A percentile compares a stretch with the other conserved stretches of the same genome.
phyloP scores from a whole-genome alignment of 1,140 invertebrate genomes.

The Drosophila insularis region DNA sequence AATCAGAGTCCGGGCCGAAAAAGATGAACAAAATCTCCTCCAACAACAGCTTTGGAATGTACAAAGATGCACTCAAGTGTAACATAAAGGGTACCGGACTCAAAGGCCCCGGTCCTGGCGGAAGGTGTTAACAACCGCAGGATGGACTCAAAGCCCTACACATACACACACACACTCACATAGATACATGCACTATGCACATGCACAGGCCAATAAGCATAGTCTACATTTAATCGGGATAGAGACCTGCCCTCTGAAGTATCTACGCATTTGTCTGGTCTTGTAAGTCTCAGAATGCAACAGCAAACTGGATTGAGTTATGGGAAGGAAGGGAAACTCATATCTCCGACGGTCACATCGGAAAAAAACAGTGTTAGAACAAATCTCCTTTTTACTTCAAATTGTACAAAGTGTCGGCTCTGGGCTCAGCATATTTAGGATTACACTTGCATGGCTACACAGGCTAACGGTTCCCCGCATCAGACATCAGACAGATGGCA shows the following conservation, averaged over 20 bases:
- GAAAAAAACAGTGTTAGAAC: neutral
- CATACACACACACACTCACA: neutral
- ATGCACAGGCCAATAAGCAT: slow-evolving; percentile 21
- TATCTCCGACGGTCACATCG: neutral
- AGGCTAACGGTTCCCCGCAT: neutral
- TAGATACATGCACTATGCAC: neutral
- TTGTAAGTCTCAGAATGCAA: neutral
- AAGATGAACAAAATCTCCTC: slow-evolving; percentile 17
- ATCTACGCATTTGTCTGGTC: slow-evolving; percentile 10
- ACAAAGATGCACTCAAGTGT: slow-evolving; percentile 18
- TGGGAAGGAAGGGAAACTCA: neutral
- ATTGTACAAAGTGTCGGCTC: slow-evolving; percentile 2
- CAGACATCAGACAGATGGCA: neutral
- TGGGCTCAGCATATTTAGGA: slow-evolving; percentile 2
- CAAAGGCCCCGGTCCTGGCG: slow-evolving; percentile 11
- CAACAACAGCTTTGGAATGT: slow-evolving; percentile 12
- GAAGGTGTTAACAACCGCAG: slow-evolving; percentile 21
- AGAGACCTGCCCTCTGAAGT: slow-evolving; percentile 5
- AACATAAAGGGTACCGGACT: slow-evolving; percentile 10
- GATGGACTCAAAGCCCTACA: slow-evolving; percentile 5
- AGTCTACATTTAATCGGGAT: slow-evolving; percentile 11
- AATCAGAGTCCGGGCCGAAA: slow-evolving; percentile 14
- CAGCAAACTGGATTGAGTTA: neutral
- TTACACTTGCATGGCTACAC: slow-evolving; percentile 1
- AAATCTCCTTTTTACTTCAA: neutral